These are phyloP conservation scores for Thomomys bottae DNA, from an alignment of 2,113 vertebrate species.

Conservation along the genomic window DNA sequence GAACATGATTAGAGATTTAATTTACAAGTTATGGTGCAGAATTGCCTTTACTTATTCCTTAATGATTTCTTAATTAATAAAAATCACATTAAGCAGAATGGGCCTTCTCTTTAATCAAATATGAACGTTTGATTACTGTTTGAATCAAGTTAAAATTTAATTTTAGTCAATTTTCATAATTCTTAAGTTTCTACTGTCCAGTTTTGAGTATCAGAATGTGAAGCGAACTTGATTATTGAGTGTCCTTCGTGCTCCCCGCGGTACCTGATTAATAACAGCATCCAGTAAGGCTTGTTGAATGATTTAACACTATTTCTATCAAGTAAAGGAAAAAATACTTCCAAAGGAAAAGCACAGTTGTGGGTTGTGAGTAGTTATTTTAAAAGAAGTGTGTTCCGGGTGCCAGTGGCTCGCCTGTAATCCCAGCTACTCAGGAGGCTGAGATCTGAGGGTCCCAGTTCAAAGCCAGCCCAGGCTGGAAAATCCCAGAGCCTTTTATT, in stretches of 20 bases:
- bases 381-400: not conserved
- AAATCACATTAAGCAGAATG: slow-evolving; percentile 79
- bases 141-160: slow-evolving; percentile 73
- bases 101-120: slow-evolving; percentile 64
- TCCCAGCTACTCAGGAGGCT: no score
- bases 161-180: slow-evolving; percentile 62
- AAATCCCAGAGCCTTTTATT: no score
- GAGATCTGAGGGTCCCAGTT: no score
- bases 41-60: slow-evolving; percentile 75
- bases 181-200: slow-evolving; percentile 59
- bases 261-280: not conserved
- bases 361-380: slow-evolving; percentile 27
- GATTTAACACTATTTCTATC: not conserved
- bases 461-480: no score
- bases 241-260: not conserved
- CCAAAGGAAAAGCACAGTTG: slow-evolving; percentile 19
- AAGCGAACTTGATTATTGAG: not conserved
- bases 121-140: slow-evolving; percentile 77
- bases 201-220: slow-evolving; percentile 56
- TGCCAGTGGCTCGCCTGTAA: no score
- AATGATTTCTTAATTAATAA: slow-evolving; percentile 83
- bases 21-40: slow-evolving; percentile 58
- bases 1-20: slow-evolving; percentile 74
- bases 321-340: not conserved
- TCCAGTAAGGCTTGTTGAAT: not conserved